Evolutionary conservation across 2,113 vertebrate species (phyloP).

Genomic region (Tiliqua scincoides): DNA sequence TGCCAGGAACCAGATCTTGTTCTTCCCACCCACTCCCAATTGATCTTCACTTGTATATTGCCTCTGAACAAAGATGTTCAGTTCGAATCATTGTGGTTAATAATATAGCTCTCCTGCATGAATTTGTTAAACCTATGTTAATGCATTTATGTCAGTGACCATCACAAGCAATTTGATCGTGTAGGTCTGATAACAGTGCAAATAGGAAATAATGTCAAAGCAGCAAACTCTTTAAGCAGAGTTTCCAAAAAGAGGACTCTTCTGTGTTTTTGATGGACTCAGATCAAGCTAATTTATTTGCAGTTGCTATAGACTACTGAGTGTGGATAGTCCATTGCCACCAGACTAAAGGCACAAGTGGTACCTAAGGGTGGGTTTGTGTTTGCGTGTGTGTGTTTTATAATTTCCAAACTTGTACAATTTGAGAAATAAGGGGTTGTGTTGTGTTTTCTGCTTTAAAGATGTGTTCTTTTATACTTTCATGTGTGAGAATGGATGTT

Average conservation of each 20-base stretch:
- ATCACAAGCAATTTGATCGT: too few relatives aligned
- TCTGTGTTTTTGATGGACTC: constrained; percentile 34
- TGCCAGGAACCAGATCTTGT: too few relatives aligned
- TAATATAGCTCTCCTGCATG: too few relatives aligned
- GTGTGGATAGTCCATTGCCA: constrained; percentile 58
- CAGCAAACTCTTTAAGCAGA: constrained; percentile 31
- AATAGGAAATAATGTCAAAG: too few relatives aligned
- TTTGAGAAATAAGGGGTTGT: constrained; percentile 54
- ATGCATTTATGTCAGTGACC: too few relatives aligned
- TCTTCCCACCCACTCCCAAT: too few relatives aligned
- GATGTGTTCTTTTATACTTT: constrained; percentile 59
- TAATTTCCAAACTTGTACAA: constrained; percentile 53
- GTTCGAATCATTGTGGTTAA: too few relatives aligned
- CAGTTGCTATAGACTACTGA: constrained; percentile 54
- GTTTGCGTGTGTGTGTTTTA: constrained; percentile 72
- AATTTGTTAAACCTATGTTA: too few relatives aligned
- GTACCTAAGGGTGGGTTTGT: constrained; percentile 54
- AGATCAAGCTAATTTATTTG: constrained; percentile 68
- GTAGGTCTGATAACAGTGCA: not conserved
- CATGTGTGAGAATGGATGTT: not conserved
- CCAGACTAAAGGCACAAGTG: constrained; percentile 60
- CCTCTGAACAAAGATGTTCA: too few relatives aligned
- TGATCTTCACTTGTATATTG: too few relatives aligned
- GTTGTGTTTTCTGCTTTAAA: constrained; percentile 49
- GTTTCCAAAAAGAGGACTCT: constrained; percentile 42